Base-by-base conservation (phyloP, 2,113 vertebrate species). In the Shinisaurus crocodilurus region DNA sequence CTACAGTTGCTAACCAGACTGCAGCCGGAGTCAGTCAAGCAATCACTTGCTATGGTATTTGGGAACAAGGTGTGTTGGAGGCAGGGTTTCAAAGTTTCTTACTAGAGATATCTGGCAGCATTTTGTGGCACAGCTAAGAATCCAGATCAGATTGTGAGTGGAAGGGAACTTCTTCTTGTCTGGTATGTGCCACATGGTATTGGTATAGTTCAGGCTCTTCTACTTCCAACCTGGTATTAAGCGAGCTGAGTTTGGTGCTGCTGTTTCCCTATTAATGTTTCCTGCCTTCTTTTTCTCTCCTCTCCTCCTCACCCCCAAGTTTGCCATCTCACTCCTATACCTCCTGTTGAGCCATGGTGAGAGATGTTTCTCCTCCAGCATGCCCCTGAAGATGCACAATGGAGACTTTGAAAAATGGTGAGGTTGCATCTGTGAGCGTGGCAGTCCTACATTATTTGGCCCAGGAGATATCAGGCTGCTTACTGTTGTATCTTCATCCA, bases 261-360 rank as follows among this genome's bases (percentile, higher is more conserved):
- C 69, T 43, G 29, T n/a, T 45, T 25, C 54, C 32, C 10, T 69
- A 6, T 32, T 43, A 48, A 70, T 25, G 16, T 57, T 74, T 37
- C 76, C 12, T 40, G 48, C 29, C 3, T 75, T 2, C 16, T 50
- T 5, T 13, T 43, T 60, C 74, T 94, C 60, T 72, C 6, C 34
- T 6, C 0, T 45, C 65, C 34, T 4, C 32, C 57, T 25, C 60
- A 63, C 3, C 57, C 50, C 72, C 6, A 93, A 99, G 99, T 99
- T 99, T 94, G 98, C 99, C 40, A 98, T 99, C 95, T 99, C 99
- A 15, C 94, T 99, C 91, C 97, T 99, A n/a, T 99, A 99, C 16
- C 97, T 97, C 16, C 95, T 99, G 65, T 97, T 99, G 84, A 99
- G 99, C 93, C 98, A 98, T 0, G 99, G 99, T 0, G 99, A 99